A percentile compares a stretch with the other conserved stretches of the same genome.
Evolutionary conservation across 1,140 invertebrate genomes (phyloP).

Genomic region (Drosophila rufa): DNA sequence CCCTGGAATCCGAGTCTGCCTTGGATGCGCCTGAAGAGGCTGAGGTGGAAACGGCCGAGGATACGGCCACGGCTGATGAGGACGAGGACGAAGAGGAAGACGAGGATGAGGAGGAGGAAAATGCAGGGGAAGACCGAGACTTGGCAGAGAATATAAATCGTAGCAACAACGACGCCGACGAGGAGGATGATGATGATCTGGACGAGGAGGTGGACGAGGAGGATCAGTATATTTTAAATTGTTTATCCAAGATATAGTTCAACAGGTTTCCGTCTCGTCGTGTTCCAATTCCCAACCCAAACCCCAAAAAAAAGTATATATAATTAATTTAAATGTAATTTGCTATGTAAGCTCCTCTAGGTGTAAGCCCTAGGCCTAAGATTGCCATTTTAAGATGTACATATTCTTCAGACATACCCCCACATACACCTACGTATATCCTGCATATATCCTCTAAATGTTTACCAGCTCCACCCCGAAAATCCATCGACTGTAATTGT

Average conservation of each 20-base stretch:
- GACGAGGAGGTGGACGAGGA: constrained; percentile 1
- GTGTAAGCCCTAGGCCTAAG: constrained; percentile 28
- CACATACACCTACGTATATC: constrained; percentile 19
- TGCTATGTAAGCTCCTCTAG: constrained; percentile 15
- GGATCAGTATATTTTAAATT: constrained; percentile 6
- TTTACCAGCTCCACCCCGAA: constrained; percentile 1
- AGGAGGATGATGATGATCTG: constrained; percentile 6
- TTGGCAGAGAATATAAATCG: constrained; percentile 23
- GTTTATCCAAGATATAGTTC: constrained; percentile 9
- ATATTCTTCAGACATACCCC: constrained; percentile 39
- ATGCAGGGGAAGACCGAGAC: constrained; percentile 25
- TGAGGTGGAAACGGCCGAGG: constrained; percentile 14
- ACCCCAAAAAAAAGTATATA: neutral
- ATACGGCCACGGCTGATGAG: constrained; percentile 35
- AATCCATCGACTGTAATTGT: constrained; percentile 37
- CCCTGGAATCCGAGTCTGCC: constrained; percentile 14
- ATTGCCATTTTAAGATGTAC: constrained; percentile 64
- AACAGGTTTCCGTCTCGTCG: constrained; percentile 30
- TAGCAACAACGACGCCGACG: constrained; percentile 29
- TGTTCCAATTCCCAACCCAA: constrained; percentile 17
- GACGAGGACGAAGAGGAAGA: constrained; percentile 31
- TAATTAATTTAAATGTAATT: constrained; percentile 38
- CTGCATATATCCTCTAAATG: constrained; percentile 19
- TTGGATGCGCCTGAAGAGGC: constrained; percentile 44
- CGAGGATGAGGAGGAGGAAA: constrained; percentile 27